Base-by-base conservation (phyloP, 2,113 vertebrate genomes). In the Gasterosteus nipponicus region DNA sequence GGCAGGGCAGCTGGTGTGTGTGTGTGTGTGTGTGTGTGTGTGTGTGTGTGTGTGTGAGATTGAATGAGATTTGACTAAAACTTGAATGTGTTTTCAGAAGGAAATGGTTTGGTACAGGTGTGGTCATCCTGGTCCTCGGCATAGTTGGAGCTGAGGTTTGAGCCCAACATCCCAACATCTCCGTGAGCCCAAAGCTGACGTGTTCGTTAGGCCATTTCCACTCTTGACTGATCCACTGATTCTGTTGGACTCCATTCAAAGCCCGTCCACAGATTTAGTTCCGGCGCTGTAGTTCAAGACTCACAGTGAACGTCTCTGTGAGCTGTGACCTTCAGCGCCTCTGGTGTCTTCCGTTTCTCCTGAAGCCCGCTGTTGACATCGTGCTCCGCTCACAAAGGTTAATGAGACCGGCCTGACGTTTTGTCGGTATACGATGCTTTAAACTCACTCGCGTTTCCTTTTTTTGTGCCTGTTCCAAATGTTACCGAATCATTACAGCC, bases 381-480 rank as follows among this genome's bases (percentile, higher is more conserved):
- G 29, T 39, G 10, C 60, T 53, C 35, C 42, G 72, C 60, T 47
- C 31, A 7, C 47, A 79, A 80, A 67, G 65, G 80, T 61, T 72
- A 58, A 1, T 10, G 49, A 51, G 19, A n/a, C 49, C 49, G 9
- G 49, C 8, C 49, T n/a, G 9, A 51, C 10, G 49, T 3, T 8
- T 1, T 75, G 16, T 75, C 42, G 29, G 19, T 53, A 10, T 10
- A 26, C 51, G 75, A 38, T 15, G 5, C 22, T 71, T n/a, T 57
- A 47, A n/a, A 33, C 63, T 49, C 16, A 14, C 19, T 44, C 0
- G 22, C 49, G 1, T 71, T 56, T 70, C 4, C 38, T 15, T 53
- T 49, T 10, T 47, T 62, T 12, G 3, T 60, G 5, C 26, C 51
- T 22, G 8, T 47, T 46, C 42, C 15, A 42, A 53, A 46, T 57